These are phyloP conservation scores for Serripes groenlandicus DNA, from an alignment of 2,888 invertebrate genomes.

Conservation along the genomic window DNA sequence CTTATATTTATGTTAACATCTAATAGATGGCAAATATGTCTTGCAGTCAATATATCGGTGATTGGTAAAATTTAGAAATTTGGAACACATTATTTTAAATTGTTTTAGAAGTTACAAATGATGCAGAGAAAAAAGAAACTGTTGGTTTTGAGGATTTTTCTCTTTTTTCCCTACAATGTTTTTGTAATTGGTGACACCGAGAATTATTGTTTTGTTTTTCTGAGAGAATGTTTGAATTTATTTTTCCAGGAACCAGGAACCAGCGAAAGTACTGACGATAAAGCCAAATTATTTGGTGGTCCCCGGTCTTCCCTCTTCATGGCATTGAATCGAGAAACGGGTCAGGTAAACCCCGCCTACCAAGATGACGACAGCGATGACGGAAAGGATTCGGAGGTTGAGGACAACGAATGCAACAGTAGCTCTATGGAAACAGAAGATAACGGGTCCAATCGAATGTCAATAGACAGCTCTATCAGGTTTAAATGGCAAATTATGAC, in stretches of 20 bases:
- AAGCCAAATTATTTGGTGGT: slow-evolving; percentile 5
- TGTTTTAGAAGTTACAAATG: no score
- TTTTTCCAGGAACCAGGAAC: background rate
- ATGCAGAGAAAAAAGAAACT: no score
- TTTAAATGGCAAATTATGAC: background rate
- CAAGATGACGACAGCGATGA: slow-evolving; percentile 30
- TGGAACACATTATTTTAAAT: no score
- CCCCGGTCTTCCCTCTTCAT: slow-evolving; percentile 13
- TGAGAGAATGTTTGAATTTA: no score
- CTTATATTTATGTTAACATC: no score
- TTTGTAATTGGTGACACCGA: no score
- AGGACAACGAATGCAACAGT: slow-evolving; percentile 34
- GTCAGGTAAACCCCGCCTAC: slow-evolving; percentile 59
- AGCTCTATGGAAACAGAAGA: slow-evolving; percentile 2
- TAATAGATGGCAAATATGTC: no score
- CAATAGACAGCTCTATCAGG: background rate
- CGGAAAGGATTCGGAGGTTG: slow-evolving; percentile 9
- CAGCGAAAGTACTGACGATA: background rate
- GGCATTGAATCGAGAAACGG: slow-evolving; percentile 14
- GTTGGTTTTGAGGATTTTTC: no score
- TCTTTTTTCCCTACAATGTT: no score
- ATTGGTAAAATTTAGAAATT: no score
- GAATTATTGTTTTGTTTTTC: no score
- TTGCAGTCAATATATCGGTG: no score
- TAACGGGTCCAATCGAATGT: background rate